These are phyloP conservation scores for Galbula dea DNA, from an alignment of 2,113 vertebrate species.

Conservation along the genomic window DNA sequence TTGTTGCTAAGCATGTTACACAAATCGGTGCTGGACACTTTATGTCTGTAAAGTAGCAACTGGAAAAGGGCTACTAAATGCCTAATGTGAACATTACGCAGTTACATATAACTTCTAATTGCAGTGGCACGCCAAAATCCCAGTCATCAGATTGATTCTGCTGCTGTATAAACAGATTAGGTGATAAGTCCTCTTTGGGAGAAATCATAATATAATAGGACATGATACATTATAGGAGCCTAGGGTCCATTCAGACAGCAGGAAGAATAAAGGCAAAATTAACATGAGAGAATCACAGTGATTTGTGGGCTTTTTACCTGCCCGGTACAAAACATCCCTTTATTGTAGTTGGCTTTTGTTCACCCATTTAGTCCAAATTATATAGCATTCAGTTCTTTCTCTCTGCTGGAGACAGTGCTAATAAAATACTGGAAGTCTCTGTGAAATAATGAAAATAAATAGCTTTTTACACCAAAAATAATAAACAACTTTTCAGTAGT, in stretches of 20 bases:
- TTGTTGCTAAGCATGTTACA: background rate
- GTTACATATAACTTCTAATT: background rate
- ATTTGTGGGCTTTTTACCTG: background rate
- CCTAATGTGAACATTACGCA: background rate
- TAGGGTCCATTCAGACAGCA: background rate
- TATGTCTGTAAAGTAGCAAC: background rate
- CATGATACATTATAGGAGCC: background rate
- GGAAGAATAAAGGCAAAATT: background rate
- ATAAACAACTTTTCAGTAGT: background rate
- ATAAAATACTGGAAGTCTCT: background rate
- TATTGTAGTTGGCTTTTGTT: background rate
- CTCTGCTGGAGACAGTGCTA: background rate
- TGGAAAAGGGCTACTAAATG: background rate
- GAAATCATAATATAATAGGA: background rate
- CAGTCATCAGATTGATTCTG: constrained; percentile 7
- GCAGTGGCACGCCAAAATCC: background rate
- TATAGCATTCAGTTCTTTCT: background rate
- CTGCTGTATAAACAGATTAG: background rate
- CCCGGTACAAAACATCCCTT: background rate
- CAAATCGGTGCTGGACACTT: background rate
- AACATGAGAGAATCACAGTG: background rate
- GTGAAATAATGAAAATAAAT: background rate
- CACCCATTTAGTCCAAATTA: background rate
- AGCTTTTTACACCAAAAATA: background rate
- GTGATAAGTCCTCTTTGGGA: background rate